phyloP scores from a whole-genome alignment of 2,888 invertebrate species.

The Spatulosminthurus flaviceps region DNA sequence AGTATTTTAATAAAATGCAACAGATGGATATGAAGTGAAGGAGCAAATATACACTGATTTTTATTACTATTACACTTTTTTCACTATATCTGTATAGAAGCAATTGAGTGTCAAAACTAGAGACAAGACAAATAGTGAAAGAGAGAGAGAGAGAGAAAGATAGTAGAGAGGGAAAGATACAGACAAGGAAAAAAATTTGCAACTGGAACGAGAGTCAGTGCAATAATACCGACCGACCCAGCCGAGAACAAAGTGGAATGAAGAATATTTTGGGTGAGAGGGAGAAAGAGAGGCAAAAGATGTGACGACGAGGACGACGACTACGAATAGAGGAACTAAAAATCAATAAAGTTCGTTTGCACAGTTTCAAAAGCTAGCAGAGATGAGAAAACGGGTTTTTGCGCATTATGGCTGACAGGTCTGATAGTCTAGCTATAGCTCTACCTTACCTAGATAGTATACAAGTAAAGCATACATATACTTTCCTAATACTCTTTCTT shows the following conservation, averaged over 20 bases:
- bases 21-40: too few species aligned
- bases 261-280: constrained; percentile 5
- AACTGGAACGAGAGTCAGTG: constrained; percentile 16
- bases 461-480: too few species aligned
- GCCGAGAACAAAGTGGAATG: constrained; percentile 19
- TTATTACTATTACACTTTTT: too few species aligned
- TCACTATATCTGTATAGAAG: too few species aligned
- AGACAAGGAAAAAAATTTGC: constrained; percentile 23
- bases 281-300: not conserved
- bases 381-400: constrained; percentile 30
- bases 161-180: constrained; percentile 8
- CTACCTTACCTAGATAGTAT: not conserved
- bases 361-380: constrained; percentile 11
- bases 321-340: constrained; percentile 32
- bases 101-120: not conserved
- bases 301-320: constrained; percentile 23
- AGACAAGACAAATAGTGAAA: constrained; percentile 11
- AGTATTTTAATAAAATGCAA: too few species aligned
- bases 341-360: constrained; percentile 39
- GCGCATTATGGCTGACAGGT: constrained; percentile 26
- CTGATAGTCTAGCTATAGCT: not conserved
- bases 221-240: not conserved
- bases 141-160: constrained; percentile 5
- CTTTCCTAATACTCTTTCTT: not conserved
- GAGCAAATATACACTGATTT: too few species aligned